Percentiles rank a stretch among this genome's conserved stretches.
Conservation (phyloP, 2,797 vertebrate species). For the Sebastiscus albofasciatus region DNA sequence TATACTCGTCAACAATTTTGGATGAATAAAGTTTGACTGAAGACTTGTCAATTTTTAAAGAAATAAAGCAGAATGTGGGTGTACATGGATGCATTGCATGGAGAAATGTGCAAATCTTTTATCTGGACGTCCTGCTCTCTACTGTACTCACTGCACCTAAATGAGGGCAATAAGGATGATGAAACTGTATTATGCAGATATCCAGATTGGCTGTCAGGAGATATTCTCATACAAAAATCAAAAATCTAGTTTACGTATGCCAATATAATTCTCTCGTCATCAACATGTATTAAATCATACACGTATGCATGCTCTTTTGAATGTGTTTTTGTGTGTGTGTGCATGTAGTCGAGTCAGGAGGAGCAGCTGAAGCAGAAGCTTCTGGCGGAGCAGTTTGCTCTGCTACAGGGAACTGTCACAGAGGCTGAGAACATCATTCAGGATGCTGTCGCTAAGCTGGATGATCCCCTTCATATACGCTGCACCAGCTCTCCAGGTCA, state of each 20-base stretch:
- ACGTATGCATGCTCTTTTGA: background rate
- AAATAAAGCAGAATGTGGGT: background rate
- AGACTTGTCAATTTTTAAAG: too few species aligned
- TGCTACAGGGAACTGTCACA: conserved; percentile 86
- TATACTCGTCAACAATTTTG: background rate
- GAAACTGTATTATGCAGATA: background rate
- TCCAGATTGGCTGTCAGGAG: background rate
- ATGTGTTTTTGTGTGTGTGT: background rate
- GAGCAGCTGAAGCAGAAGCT: conserved; percentile 89
- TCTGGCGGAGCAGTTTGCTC: conserved; percentile 90
- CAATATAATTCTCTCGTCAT: background rate
- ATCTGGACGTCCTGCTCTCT: background rate
- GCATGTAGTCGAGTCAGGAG: conserved; percentile 83
- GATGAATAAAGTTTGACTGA: background rate
- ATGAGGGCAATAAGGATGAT: background rate
- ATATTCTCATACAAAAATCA: background rate
- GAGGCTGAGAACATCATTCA: conserved; percentile 91
- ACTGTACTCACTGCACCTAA: background rate
- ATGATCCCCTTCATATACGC: conserved; percentile 92
- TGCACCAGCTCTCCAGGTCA: conserved; percentile 96
- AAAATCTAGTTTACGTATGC: background rate
- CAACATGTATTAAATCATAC: background rate
- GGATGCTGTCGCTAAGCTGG: conserved; percentile 90
- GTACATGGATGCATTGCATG: background rate
- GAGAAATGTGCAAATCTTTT: background rate